Base-by-base conservation (phyloP, 2,113 vertebrate species). In the Pyxicephalus adspersus region DNA sequence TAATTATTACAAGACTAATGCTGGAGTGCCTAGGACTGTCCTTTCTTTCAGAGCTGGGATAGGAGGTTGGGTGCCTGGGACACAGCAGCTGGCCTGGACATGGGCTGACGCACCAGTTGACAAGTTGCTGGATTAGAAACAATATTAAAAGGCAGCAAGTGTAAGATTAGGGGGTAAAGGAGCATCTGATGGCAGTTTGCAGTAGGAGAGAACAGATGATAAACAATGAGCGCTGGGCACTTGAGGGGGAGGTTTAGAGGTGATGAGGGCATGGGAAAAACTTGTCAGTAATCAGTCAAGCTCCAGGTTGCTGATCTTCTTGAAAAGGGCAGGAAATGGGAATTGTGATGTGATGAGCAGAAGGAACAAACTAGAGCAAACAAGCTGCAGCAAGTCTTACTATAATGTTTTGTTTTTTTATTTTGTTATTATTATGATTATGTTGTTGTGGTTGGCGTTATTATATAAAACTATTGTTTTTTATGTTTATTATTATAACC, bases 221-320 rank as follows among this genome's bases (percentile, higher is more conserved):
- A 89, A 89, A 92, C 91, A 92, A 91, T 91, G 87, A 84, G 87
- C 89, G 87, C 68, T 61, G 88, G 86, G 88, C 75, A 65, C 31
- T 76, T 74, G 19, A 63, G 83, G 81, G 84, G 89, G 86, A 73
- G 87, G 85, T 80, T 2, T 79, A 88, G 91, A 89, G 91, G 90
- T 91, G 91, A 91, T 86, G 89, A 91, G 91, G 91, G 88, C 91
- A 91, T 92, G 91, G 91, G 91, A 92, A 92, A 90, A 90, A 90
- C 89, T 89, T 91, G 90, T 87, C 87, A 64, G 85, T 88, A 88
- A 89, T 91, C 87, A 87, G 87, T 87, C 86, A 87, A 88, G 85
- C 88, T 87, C 90, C 90, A 91, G 90, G 89, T 90, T 91, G 86
- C 90, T 85, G 87, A 86, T 85, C 87, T 87, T 90, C 87, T 87